Evolutionary conservation across 2,113 vertebrate species (phyloP), one percentile per base, ranked within the genome.

Genomic region (Rostratula benghalensis): DNA sequence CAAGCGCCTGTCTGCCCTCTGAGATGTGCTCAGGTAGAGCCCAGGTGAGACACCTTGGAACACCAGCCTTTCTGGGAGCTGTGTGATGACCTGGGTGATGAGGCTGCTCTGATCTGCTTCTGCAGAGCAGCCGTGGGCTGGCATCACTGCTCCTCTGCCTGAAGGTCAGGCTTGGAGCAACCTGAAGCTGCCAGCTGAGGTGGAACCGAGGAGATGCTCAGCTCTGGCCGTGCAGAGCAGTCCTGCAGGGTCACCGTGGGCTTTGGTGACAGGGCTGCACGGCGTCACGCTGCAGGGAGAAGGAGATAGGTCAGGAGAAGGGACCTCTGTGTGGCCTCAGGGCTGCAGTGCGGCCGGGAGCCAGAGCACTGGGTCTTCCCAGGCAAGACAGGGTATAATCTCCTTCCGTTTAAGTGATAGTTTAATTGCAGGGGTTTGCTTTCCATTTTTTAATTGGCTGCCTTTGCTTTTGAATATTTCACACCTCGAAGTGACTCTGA

Each of bases 361-460:
- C 63, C 24, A 0, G 57, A 17, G 78, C 37, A 0, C 30, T 8
- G 0, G 3, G 12, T 16, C 17, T 8, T 9, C 51, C 51, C 63
- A 10, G 45, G 77, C 31, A 7, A 35, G 43, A 1, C 2, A 0
- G 51, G 46, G 2, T 1, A 0, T 2, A 19, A 50, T 1, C 50
- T 33, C 35, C 27, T 86, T 51, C 75, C 41, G 27, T 27, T 69
- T 16, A 33, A 80, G 33, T 15, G 23, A 25, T 31, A 22, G 28
- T 78, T 70, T 94, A 46, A 94, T 92, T 61, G 82, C 46, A 37
- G 61, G 61, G 21, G 51, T 83, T 81, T 48, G 24, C 37, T 90
- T 77, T 77, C 61, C 35, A 16, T 74, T 70, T 63, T 81, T 74
- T 86, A 87, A 81, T 81, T 82, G 87, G 46, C 70, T 80, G 7